phyloP scores from a whole-genome alignment of 2,797 vertebrate species.

The Apogon talboti region DNA sequence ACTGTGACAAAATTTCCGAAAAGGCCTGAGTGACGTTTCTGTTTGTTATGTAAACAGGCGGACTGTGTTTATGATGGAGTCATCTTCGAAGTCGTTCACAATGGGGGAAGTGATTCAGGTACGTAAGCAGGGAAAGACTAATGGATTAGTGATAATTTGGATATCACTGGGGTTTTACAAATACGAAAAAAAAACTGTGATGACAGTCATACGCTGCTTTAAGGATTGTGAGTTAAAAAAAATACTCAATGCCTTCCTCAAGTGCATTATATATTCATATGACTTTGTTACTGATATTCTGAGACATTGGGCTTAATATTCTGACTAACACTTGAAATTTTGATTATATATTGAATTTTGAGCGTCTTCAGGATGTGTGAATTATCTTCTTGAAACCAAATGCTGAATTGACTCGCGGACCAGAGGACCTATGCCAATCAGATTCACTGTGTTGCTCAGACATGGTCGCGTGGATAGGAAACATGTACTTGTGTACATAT shows the following conservation, averaged over 20 bases:
- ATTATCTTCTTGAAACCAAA: slow-evolving; percentile 76
- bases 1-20: too few species aligned
- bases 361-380: slow-evolving; percentile 66
- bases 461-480: slow-evolving; percentile 56
- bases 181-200: too few species aligned
- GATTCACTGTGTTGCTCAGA: slow-evolving; percentile 72
- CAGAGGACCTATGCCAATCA: slow-evolving; percentile 74
- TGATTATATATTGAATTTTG: slow-evolving; percentile 67
- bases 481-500: slow-evolving; percentile 75
- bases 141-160: too few species aligned
- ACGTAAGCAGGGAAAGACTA: too few species aligned
- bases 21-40: too few species aligned
- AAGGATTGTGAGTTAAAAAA: slow-evolving; percentile 71
- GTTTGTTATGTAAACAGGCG: too few species aligned
- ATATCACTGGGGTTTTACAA: too few species aligned
- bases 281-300: slow-evolving; percentile 72
- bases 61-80: too few species aligned
- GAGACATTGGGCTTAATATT: slow-evolving; percentile 73
- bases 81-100: too few species aligned
- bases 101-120: too few species aligned
- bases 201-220: too few species aligned
- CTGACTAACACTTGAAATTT: slow-evolving; percentile 80
- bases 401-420: slow-evolving; percentile 75
- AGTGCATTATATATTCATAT: slow-evolving; percentile 79
- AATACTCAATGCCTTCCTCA: slow-evolving; percentile 77